Evolutionary conservation across 2,113 vertebrate genomes (phyloP), one percentile per base, ranked within the genome.

Genomic region (Laticauda laticaudata): DNA sequence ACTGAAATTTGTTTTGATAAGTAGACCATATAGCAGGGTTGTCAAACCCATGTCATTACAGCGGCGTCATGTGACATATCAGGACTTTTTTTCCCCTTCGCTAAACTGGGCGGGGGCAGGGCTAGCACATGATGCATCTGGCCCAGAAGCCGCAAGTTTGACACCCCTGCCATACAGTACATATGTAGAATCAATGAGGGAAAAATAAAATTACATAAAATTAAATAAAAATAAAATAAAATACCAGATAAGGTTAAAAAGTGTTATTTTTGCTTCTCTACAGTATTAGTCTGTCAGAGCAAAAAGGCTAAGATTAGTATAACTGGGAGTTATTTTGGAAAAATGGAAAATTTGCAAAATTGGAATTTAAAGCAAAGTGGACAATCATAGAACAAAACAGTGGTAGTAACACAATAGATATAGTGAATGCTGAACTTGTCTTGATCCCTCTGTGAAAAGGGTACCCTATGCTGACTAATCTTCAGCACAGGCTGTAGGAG

Each of bases 401-500:
- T 94, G 18, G 18, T 43, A 93, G 91, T 94, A 93, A 43, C 2
- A 18, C 1, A 86, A 55, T 48, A 90, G 29, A 56, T 89, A 64
- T 55, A 88, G 88, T 94, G 96, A 95, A 93, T 90, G 55, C 90
- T 97, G 95, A 96, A 92, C 90, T 94, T 93, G 96, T 95, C 95
- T 94, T 96, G 95, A 96, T 95, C 95, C 93, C 93, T 95, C 95
- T 93, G 94, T 93, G 93, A 95, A 93, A 96, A 96, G 94, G 88
- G 34, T 94, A 96, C 94, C 93, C 61, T 94, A 94, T 93, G 93
- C 95, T 97, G 96, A 97, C 95, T 96, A 92, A 97, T 96, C 96
- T 97, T 93, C 94, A 94, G 96, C 96, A 96, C 94, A 96, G 96
- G 97, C 92, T 91, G 98, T 97, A 94, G 98, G 98, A 98, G 98